Conservation (phyloP, 2,113 vertebrate genomes). For the Grammomys dolichurus region DNA sequence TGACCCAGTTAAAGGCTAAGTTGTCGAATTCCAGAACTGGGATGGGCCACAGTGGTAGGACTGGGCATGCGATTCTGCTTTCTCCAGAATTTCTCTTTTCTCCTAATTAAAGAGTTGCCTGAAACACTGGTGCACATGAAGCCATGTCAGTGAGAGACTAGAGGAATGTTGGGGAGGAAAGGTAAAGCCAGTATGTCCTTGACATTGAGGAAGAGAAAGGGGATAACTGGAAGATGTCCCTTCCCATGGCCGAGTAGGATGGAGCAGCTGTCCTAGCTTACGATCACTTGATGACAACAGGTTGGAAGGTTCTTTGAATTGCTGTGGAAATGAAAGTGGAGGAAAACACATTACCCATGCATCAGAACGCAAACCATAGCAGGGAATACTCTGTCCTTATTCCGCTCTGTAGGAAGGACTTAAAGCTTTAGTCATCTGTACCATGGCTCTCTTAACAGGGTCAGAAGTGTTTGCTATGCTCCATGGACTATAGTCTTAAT, state of each 20-base stretch:
- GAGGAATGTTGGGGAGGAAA: not conserved
- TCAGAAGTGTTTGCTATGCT: slow-evolving; percentile 3
- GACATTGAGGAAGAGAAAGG: not conserved
- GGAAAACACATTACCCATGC: not conserved
- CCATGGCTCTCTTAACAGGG: not conserved
- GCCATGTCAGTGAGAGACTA: not conserved
- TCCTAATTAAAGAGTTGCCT: slow-evolving; percentile 37
- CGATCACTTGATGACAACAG: not conserved
- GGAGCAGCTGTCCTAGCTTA: not conserved
- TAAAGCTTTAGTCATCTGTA: not conserved
- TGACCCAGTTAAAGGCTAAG: slow-evolving; percentile 24
- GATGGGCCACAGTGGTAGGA: not conserved
- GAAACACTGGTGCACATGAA: not conserved
- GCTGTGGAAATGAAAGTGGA: not conserved
- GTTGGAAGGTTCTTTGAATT: not conserved
- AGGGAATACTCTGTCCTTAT: not conserved
- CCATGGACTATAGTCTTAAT: not conserved
- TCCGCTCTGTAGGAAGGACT: not conserved
- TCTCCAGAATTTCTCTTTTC: slow-evolving; percentile 6
- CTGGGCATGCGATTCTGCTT: not conserved
- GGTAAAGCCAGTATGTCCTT: not conserved
- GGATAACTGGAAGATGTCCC: not conserved
- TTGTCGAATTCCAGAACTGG: not conserved
- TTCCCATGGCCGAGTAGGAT: not conserved
- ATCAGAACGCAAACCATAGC: not conserved